Base-by-base conservation (phyloP, 2,797 vertebrate genomes). In the Megaceryle alcyon region DNA sequence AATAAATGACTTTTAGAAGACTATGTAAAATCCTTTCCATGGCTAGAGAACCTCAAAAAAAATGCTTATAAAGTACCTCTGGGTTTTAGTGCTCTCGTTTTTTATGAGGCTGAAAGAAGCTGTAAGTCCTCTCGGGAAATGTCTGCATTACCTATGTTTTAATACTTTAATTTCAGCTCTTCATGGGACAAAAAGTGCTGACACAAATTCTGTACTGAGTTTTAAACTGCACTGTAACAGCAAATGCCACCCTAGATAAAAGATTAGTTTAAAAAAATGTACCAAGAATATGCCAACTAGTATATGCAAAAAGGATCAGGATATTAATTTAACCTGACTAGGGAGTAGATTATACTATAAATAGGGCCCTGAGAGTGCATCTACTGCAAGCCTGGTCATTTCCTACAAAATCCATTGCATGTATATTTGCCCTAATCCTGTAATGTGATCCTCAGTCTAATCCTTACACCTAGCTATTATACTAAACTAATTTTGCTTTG, bases 341-440 rank as follows among this genome's bases (percentile, higher is more conserved):
- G 77, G 33, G 61, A 94, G 53, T 66, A 90, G 94, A 95, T 94
- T 97, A 94, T 91, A 43, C 91, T 96, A 95, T 94, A 95, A 96
- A 94, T 94, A 96, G 94, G 37, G 66, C 64, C 78, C 72, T 63
- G 23, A 95, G 77, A 76, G 77, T 73, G 90, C 82, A 82, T 44
- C 63, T 73, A 82, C 48, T 91, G 85, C 72, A 93, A 82, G 81
- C 71, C 81, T 95, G 65, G 87, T 83, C 48, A 37, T 63, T 95
- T 84, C 64, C 66, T 90, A 69, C 53, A 60, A 91, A 94, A 92
- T 90, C 88, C 77, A 19, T 44, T 73, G 51, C 86, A 87, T 9
- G 7, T 88, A 39, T 88, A 72, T 70, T 86, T 91, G 37, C 15
- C 41, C 41, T 96, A 86, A 96, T 92, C 88, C 93, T 85, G 57